Evolutionary conservation across 2,888 invertebrate genomes (phyloP), one percentile per base, ranked within the genome.

Genomic region (Amiota mariae): DNA sequence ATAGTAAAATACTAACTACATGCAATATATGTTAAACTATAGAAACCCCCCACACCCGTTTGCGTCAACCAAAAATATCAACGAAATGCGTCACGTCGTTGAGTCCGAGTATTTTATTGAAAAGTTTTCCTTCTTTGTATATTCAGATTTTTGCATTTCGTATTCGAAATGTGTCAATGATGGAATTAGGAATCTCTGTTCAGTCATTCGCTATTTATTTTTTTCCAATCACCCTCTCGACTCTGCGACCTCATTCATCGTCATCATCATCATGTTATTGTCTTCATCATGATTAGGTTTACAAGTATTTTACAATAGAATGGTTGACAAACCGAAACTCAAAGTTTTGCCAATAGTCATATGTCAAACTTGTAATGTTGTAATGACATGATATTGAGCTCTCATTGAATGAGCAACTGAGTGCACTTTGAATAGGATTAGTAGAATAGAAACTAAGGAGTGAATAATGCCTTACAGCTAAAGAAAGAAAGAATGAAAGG

Each of bases 131-230:
- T 8, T 54, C 12, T 54, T 15, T 59, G 57, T 59, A 15, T 59
- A 20, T 81, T 80, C 78, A 81, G 81, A 85, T 85, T 84, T 85
- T 76, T 81, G 79, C 86, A 86, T 84, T 79, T 72, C 68, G 77
- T 77, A 78, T 78, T 70, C 73, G 77, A 77, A 82, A 84, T 85
- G 79, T 87, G 87, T 85, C 85, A 84, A 75, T 77, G 79, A 77
- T 80, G 78, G 71, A 77, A 75, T 78, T 78, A 73, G 68, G 72
- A 78, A 74, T 76, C 73, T 74, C 70, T 13, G 67, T 54, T 68
- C 54, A 68, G 67, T 24, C 67, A 68, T 18, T 68, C 67, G 67
- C 67, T 54, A 47, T 51, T 54, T 68, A 68, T 68, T 68, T 36
- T 59, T 59, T 59, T 36, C 36, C 36, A 36, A 36, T 24, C 59